Evolutionary conservation across 2,797 vertebrate genomes (phyloP).

Genomic region (Enteromius paludinosus): DNA sequence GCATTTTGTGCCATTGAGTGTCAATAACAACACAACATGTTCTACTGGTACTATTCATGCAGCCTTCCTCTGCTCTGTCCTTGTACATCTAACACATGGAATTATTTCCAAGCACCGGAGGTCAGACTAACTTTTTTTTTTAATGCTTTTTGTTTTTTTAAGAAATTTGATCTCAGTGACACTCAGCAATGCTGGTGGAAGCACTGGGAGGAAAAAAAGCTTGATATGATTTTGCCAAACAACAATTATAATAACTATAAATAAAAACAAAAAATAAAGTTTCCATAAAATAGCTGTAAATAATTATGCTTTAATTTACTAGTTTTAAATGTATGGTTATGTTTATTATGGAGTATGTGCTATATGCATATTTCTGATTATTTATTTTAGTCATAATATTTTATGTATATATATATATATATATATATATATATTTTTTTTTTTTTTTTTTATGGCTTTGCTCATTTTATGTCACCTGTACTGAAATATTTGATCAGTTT

Average conservation of each 20-base stretch:
- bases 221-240: background rate
- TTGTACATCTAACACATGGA: background rate
- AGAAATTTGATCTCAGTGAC: background rate
- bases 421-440: background rate
- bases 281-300: background rate
- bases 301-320: no score
- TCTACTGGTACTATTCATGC: constrained; percentile 10
- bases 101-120: constrained; percentile 3
- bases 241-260: background rate
- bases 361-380: background rate
- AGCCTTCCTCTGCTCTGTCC: background rate
- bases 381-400: background rate
- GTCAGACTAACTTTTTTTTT: background rate
- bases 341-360: background rate
- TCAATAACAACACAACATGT: background rate
- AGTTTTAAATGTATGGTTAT: background rate
- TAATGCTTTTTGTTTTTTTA: background rate
- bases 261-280: background rate
- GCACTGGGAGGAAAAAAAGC: background rate
- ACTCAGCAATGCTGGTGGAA: background rate
- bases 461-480: background rate
- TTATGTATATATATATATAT: background rate
- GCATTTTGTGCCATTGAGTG: background rate
- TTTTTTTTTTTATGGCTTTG: background rate
- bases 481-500: background rate